Evolutionary conservation across 2,888 invertebrate genomes (phyloP).

Genomic region (Netelia melanura): DNA sequence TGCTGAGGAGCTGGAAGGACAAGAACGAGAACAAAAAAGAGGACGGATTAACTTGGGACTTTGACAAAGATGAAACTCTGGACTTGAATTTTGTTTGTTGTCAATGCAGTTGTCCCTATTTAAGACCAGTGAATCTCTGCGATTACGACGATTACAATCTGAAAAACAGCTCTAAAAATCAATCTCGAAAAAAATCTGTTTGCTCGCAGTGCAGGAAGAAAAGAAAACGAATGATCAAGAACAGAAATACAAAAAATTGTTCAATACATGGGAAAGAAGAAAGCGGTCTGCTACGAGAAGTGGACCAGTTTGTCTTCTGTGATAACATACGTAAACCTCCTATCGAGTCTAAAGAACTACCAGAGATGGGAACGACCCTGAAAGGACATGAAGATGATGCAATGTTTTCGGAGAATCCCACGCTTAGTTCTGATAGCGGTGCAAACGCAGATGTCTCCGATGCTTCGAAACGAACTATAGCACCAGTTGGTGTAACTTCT

Average conservation of each 20-base stretch:
- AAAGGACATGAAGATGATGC: not conserved
- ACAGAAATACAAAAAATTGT: not conserved
- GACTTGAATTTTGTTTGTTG: constrained; percentile 68
- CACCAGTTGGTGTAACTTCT: constrained; percentile 12
- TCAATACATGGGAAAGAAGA: not conserved
- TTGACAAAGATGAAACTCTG: not conserved
- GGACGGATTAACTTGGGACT: not conserved
- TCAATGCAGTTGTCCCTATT: constrained; percentile 70
- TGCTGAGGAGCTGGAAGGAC: constrained; percentile 46
- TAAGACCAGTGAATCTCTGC: constrained; percentile 36
- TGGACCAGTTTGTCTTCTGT: not conserved
- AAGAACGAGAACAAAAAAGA: not conserved
- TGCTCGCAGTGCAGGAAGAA: not conserved
- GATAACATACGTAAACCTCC: not conserved
- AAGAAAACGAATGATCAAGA: constrained; percentile 4
- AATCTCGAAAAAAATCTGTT: not conserved
- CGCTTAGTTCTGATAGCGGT: constrained; percentile 60
- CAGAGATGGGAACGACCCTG: not conserved
- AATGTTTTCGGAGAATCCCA: not conserved
- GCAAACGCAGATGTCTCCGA: constrained; percentile 64
- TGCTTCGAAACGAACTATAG: constrained; percentile 43
- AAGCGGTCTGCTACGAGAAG: not conserved
- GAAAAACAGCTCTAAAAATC: not conserved
- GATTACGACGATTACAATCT: not conserved
- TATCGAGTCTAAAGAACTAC: not conserved